Conservation (phyloP, 35 echinoderm and acorn worm species). For the Strongylocentrotus purpuratus region DNA sequence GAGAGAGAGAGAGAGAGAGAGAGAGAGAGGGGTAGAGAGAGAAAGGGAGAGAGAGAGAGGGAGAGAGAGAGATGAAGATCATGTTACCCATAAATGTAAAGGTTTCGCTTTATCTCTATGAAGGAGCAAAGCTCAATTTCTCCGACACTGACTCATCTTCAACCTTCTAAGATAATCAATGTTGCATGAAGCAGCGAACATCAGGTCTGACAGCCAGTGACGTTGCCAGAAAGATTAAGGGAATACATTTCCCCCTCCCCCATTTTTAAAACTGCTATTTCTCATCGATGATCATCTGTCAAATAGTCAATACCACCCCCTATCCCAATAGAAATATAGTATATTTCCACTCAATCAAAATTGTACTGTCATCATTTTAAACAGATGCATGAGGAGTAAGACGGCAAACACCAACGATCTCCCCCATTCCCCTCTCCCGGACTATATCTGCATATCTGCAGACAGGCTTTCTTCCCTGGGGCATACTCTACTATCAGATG, state of each 20-base stretch:
- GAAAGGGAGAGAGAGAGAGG: neutral
- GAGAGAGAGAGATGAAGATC: neutral
- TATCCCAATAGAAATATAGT: too few relatives aligned
- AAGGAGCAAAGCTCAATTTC: neutral
- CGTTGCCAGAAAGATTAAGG: neutral
- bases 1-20: neutral
- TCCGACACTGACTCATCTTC: neutral
- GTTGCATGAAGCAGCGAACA: neutral
- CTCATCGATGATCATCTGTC: too few relatives aligned
- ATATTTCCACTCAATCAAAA: too few relatives aligned
- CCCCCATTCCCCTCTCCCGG: neutral
- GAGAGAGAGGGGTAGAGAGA: neutral
- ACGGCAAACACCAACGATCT: too few relatives aligned
- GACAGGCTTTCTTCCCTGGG: neutral
- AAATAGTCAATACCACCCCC: too few relatives aligned
- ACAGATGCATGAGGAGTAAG: too few relatives aligned
- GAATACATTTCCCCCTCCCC: neutral
- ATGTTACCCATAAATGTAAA: neutral
- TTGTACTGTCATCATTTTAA: too few relatives aligned
- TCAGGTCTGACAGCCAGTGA: neutral
- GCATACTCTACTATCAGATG: neutral
- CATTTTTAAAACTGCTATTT: neutral
- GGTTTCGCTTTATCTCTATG: too few relatives aligned
- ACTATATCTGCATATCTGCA: neutral
- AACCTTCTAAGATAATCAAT: neutral